Evolutionary conservation across 2,888 invertebrate genomes (phyloP).

Genomic region (Diaphora mendica): DNA sequence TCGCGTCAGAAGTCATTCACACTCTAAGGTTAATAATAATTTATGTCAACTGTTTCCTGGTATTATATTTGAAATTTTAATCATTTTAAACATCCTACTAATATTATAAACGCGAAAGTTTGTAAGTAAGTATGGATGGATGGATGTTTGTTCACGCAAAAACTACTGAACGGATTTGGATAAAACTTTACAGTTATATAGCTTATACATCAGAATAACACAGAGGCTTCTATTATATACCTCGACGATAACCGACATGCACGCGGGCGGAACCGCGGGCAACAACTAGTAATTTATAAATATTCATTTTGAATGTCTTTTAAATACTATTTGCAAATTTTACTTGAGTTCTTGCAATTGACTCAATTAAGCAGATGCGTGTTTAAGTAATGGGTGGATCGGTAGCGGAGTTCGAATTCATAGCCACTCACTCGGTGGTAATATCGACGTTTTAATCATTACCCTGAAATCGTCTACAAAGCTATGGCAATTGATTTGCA

Average conservation of each 20-base stretch:
- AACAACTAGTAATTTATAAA: not conserved
- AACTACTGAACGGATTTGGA: no score
- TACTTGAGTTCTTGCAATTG: no score
- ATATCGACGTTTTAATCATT: not conserved
- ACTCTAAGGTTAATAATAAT: conserved; percentile 4
- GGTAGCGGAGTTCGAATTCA: not conserved
- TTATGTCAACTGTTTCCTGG: conserved; percentile 10
- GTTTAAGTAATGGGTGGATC: not conserved
- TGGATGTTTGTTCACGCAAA: no score
- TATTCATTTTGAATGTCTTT: not conserved
- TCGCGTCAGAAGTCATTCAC: not conserved
- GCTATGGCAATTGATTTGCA: not conserved
- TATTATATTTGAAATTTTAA: not conserved
- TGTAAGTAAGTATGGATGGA: no score
- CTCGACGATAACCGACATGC: no score
- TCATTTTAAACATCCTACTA: no score
- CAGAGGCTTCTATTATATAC: no score
- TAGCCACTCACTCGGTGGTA: not conserved
- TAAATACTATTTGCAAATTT: no score
- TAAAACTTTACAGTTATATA: no score
- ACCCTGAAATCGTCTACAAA: not conserved
- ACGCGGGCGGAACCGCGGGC: no score
- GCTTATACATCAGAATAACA: no score
- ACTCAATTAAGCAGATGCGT: not conserved
- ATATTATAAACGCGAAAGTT: no score